Evolutionary conservation across 1,140 invertebrate genomes (phyloP).

Genomic region (Ephestia elutella): DNA sequence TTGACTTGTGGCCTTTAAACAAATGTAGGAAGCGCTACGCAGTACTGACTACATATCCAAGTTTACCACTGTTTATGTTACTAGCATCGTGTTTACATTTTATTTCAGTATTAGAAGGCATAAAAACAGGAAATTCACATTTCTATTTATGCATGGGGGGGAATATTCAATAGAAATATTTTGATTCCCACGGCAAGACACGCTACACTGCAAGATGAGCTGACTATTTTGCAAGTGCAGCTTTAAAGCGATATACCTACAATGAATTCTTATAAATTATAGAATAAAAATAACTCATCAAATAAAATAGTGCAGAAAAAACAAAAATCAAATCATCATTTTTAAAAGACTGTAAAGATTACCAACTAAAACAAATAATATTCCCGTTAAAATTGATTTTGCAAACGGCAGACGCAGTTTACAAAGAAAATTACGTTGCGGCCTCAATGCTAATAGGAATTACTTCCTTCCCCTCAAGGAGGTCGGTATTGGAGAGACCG

Average conservation of each 20-base stretch:
- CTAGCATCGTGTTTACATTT: constrained; percentile 24
- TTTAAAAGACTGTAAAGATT: no score
- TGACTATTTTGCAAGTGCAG: no score
- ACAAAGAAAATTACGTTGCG: constrained; percentile 15
- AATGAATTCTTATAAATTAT: no score
- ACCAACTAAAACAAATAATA: no score
- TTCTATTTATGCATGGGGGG: background rate
- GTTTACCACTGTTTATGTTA: constrained; percentile 32
- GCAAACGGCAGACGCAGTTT: background rate
- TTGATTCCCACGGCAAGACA: constrained; percentile 1
- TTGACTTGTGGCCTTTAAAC: constrained; percentile 40
- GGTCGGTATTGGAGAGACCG: constrained; percentile 20
- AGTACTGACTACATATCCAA: constrained; percentile 17
- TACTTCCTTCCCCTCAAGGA: constrained; percentile 43
- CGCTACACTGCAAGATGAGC: background rate
- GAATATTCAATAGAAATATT: constrained; percentile 6
- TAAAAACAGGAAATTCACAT: background rate
- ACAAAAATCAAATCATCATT: no score
- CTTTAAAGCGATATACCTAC: no score
- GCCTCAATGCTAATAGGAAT: constrained; percentile 45
- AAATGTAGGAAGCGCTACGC: constrained; percentile 42
- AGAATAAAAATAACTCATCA: no score
- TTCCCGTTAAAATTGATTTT: constrained; percentile 4
- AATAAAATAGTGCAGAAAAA: no score
- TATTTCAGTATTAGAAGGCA: constrained; percentile 13